A percentile compares a stretch with the other conserved stretches of the same genome.
Conservation (phyloP, 2,113 vertebrate species). For the Telmatochromis sp. region DNA sequence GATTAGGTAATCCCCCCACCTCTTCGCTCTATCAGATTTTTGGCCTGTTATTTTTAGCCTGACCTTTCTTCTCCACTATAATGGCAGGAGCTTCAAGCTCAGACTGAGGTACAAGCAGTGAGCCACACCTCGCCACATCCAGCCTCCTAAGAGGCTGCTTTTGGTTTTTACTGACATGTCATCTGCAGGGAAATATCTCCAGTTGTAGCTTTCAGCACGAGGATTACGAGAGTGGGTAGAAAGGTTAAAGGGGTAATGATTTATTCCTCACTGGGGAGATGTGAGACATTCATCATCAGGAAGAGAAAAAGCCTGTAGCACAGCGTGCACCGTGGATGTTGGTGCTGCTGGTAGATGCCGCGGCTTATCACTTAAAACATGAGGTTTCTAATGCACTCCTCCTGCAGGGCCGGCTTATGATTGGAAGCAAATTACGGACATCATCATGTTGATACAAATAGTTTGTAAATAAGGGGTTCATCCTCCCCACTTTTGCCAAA, state of each 20-base stretch:
- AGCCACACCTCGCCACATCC: conserved; percentile 21
- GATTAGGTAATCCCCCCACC: not conserved
- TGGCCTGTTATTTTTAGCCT: not conserved
- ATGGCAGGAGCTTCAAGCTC: not conserved
- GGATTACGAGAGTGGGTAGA: not conserved
- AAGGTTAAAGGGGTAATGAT: not conserved
- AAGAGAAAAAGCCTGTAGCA: not conserved
- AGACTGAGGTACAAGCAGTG: not conserved
- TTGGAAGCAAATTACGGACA: not conserved
- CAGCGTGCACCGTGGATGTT: not conserved
- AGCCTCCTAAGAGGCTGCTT: not conserved
- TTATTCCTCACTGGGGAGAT: not conserved
- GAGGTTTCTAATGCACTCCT: not conserved
- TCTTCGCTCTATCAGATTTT: not conserved
- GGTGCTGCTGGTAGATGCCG: not conserved
- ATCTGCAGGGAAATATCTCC: not conserved
- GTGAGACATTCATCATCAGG: not conserved
- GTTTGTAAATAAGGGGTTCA: not conserved
- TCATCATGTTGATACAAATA: not conserved
- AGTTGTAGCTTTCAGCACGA: not conserved
- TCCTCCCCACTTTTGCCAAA: not conserved
- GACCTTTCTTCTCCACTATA: not conserved
- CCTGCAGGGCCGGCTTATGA: not conserved
- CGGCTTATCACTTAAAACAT: not conserved
- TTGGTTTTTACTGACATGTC: not conserved